A percentile compares a stretch with the other conserved stretches of the same genome.
Evolutionary conservation across 2,113 vertebrate genomes (phyloP).

Genomic region (Petromus typicus): DNA sequence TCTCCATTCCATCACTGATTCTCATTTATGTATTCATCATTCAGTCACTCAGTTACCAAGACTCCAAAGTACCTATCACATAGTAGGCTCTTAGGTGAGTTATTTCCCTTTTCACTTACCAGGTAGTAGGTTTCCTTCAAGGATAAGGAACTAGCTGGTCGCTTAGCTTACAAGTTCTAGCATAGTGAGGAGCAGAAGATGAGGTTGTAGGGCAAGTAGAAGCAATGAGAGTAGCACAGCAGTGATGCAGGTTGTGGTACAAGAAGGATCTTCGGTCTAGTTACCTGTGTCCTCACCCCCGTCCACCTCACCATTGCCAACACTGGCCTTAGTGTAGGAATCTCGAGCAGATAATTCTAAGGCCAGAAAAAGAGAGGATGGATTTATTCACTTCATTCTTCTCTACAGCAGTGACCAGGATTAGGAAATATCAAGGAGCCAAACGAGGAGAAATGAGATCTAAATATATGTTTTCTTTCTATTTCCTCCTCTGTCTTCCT

Average conservation of each 20-base stretch:
- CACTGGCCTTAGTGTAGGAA: background rate
- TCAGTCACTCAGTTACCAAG: background rate
- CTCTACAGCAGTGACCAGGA: background rate
- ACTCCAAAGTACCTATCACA: background rate
- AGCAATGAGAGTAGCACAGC: background rate
- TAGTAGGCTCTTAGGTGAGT: background rate
- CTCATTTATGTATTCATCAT: background rate
- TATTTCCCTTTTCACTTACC: background rate
- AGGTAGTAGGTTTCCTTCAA: background rate
- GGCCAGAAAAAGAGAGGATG: background rate
- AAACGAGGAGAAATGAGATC: background rate
- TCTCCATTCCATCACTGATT: background rate
- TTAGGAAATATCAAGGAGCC: background rate
- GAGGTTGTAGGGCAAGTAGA: background rate
- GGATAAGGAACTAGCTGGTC: background rate
- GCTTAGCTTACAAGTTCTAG: background rate
- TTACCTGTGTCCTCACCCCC: background rate
- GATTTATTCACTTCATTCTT: background rate
- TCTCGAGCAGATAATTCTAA: background rate
- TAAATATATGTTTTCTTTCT: background rate
- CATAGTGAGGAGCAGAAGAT: background rate
- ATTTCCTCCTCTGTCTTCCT: background rate
- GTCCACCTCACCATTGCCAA: background rate
- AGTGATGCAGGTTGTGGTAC: background rate
- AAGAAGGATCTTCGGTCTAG: background rate